Evolutionary conservation across 2,888 invertebrate genomes (phyloP).

Genomic region (Penaeus monodon): DNA sequence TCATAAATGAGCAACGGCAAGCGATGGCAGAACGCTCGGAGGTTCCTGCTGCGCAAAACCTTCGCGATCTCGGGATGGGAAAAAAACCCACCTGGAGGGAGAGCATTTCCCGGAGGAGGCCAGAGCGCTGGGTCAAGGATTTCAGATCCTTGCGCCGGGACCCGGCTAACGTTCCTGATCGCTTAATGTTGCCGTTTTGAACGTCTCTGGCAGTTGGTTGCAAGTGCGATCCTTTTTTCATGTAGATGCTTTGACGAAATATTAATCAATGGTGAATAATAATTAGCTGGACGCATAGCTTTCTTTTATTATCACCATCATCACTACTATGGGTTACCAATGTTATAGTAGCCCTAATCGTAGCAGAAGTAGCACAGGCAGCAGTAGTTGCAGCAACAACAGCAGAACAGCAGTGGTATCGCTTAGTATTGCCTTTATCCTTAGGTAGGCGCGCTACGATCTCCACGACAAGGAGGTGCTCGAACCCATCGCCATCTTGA

Average conservation of each 20-base stretch:
- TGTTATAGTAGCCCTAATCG: too few relatives aligned
- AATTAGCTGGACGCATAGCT: too few relatives aligned
- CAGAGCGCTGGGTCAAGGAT: constrained; percentile 31
- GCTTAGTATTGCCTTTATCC: too few relatives aligned
- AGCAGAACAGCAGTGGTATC: too few relatives aligned
- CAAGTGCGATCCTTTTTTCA: constrained; percentile 14
- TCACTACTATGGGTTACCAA: too few relatives aligned
- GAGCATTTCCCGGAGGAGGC: constrained; percentile 35
- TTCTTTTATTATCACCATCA: too few relatives aligned
- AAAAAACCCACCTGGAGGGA: constrained; percentile 45
- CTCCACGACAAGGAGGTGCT: constrained; percentile 9
- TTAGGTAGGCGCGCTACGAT: constrained; percentile 21
- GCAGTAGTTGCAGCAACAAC: too few relatives aligned
- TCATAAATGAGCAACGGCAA: background rate
- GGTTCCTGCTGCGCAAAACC: constrained; percentile 46
- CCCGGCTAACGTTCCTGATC: constrained; percentile 34
- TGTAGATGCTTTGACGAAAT: too few relatives aligned
- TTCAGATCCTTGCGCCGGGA: constrained; percentile 20
- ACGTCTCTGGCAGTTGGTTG: constrained; percentile 54
- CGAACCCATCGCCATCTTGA: background rate
- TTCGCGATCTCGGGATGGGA: constrained; percentile 51
- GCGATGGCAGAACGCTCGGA: constrained; percentile 37
- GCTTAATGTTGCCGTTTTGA: constrained; percentile 26
- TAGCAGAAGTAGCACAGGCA: too few relatives aligned
- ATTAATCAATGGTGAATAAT: too few relatives aligned